Base-by-base conservation (phyloP, 2,888 invertebrate species). In the Allophyes oxyacanthae region DNA sequence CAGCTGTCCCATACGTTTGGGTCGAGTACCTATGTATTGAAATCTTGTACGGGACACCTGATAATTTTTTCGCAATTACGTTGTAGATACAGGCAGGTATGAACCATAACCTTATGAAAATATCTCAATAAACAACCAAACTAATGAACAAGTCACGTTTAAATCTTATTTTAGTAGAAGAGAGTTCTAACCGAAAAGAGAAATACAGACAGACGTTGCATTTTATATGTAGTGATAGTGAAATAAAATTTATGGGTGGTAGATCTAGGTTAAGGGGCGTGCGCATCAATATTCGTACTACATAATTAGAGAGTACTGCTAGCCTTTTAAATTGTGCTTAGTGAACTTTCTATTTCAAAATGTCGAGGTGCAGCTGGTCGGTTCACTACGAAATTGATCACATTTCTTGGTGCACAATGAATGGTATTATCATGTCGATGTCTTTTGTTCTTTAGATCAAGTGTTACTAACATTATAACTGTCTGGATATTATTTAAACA, bases 211-310 rank as follows among this genome's bases (percentile, higher is more conserved):
- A 49, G 1, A 13, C 1, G 48, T 6, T 14, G 7, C 3, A 1
- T 32, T 43, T 32, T 32, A 38, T 38, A 20, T 6, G 10, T 20
- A n/a, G 2, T 36, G 8, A 6, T 25, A 1, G 7, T 20, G 25
- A 40, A 25, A 11, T 40, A 4, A 26, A 41, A 28, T 49, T 48
- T 49, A 14, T 33, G 38, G 38, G 11, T 34, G 14, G 28, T 11
- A n/a, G 4, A 67, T 55, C 54, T 67, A 57, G 59, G 64, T 57
- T 73, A 69, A 36, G 64, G 53, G 59, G 57, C 61, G 60, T 48
- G 43, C 50, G n/a, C 67, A 66, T 72, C 59, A 66, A 65, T 71
- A 75, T 74, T 70, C 75, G 55, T 61, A 51, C 63, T 64, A 57
- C 63, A 63, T 77, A 70, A 72, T 65, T 64, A 63, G 67, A 73